Evolutionary conservation across 2,113 vertebrate species (phyloP).

Genomic region (Gavia stellata): DNA sequence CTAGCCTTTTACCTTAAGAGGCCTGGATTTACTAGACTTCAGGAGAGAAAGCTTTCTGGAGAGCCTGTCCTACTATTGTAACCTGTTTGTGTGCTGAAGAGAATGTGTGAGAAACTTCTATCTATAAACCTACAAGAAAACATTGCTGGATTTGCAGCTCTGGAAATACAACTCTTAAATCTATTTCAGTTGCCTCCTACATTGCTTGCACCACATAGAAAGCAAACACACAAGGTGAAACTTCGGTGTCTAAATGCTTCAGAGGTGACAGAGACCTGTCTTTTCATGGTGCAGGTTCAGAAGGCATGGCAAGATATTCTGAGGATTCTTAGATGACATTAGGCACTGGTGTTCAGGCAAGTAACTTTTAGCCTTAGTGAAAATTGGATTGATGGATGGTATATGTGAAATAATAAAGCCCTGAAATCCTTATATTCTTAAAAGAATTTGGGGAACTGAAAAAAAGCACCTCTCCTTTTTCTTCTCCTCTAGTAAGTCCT

Average conservation of each 20-base stretch:
- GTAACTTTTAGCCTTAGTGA: background rate
- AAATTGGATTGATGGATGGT: background rate
- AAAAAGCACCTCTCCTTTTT: background rate
- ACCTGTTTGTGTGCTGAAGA: background rate
- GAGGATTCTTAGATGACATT: background rate
- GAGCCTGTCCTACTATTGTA: background rate
- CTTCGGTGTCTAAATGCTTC: background rate
- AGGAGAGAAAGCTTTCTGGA: background rate
- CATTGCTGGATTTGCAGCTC: background rate
- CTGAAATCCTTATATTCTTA: background rate
- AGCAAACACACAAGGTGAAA: background rate
- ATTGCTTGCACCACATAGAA: background rate
- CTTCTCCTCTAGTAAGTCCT: background rate
- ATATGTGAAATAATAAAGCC: background rate
- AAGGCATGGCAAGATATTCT: background rate
- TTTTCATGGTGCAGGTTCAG: background rate
- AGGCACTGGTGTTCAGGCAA: background rate
- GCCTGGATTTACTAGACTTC: background rate
- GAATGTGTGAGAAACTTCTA: background rate
- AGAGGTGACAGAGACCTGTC: background rate
- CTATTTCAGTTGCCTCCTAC: background rate
- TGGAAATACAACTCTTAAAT: background rate
- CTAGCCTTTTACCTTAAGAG: conserved; percentile 34
- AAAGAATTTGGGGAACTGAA: background rate
- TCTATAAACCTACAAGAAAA: background rate